Percentiles rank a stretch among this genome's conserved stretches.
Conservation (phyloP, 1,140 invertebrate genomes). For the Zaprionus gabonicus region DNA sequence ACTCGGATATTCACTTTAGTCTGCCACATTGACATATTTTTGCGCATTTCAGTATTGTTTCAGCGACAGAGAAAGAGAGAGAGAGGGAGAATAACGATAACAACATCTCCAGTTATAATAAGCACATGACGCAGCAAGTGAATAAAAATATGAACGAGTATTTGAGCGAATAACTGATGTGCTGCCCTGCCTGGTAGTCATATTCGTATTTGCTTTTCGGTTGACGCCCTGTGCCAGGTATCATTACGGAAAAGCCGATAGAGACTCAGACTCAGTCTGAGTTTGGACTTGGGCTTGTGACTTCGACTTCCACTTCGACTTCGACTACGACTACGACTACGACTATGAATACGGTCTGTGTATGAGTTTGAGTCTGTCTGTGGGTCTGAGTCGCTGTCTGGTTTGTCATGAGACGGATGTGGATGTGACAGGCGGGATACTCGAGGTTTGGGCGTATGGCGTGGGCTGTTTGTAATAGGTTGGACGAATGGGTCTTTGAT, state of each 20-base stretch:
- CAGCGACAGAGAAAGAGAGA: constrained; percentile 3
- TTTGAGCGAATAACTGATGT: constrained; percentile 16
- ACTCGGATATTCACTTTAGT: constrained; percentile 17
- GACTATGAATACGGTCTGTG: neutral
- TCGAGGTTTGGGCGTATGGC: constrained; percentile 63
- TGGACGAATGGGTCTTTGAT: constrained; percentile 4
- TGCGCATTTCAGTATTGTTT: constrained; percentile 23
- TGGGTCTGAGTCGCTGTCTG: constrained; percentile 12
- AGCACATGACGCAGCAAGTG: constrained; percentile 56
- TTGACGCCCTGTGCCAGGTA: constrained; percentile 49
- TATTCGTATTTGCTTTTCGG: constrained; percentile 37
- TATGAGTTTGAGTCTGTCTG: constrained; percentile 5
- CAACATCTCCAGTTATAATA: constrained; percentile 56
- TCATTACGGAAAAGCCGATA: constrained; percentile 57
- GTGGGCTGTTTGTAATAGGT: constrained; percentile 67
- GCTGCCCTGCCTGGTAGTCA: constrained; percentile 9
- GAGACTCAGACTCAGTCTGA: neutral
- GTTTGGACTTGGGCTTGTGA: constrained; percentile 16
- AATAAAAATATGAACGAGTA: constrained; percentile 24
- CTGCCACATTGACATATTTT: constrained; percentile 41
- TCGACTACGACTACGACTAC: neutral
- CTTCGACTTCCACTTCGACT: neutral
- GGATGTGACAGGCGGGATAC: constrained; percentile 69
- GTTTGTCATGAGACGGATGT: constrained; percentile 72
- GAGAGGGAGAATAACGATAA: constrained; percentile 22